Conservation (phyloP, 2,113 vertebrate species). For the Tachycineta bicolor region DNA sequence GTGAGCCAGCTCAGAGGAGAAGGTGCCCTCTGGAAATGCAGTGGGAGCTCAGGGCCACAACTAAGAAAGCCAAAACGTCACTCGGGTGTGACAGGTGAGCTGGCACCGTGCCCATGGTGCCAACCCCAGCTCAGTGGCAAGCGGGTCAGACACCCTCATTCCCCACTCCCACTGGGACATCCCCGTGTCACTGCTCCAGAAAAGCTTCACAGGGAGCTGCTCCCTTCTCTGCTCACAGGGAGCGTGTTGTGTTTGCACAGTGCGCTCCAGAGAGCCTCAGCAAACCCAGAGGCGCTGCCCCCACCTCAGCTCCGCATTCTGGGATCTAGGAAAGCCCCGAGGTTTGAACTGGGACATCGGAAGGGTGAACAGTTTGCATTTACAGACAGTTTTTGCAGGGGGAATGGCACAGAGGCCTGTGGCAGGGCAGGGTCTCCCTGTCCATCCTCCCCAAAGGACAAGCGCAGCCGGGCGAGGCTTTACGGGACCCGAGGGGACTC, state of each 20-base stretch:
- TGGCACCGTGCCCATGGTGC: neutral
- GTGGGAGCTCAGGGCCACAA: neutral
- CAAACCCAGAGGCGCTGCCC: neutral
- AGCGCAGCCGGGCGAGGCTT: rapidly evolving
- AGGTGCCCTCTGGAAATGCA: neutral
- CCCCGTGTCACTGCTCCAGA: rapidly evolving
- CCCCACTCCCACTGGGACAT: neutral
- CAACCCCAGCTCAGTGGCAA: neutral
- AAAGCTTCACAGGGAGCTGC: neutral
- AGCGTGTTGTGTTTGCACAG: rapidly evolving
- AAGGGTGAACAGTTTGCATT: neutral
- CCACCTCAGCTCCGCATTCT: neutral
- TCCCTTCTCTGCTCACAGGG: neutral
- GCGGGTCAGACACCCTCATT: rapidly evolving
- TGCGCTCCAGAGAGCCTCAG: neutral
- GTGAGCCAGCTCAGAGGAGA: neutral
- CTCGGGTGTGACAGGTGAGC: neutral
- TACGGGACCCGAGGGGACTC: rapidly evolving
- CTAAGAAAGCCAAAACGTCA: neutral
- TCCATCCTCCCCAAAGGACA: rapidly evolving
- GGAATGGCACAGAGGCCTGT: neutral
- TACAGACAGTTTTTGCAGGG: neutral
- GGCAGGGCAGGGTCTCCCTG: neutral
- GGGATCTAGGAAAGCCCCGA: neutral
- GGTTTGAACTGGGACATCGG: neutral